A percentile compares a stretch with the other conserved stretches of the same genome.
These are phyloP conservation scores for Pseudorhombus dupliciocellatus DNA, from an alignment of 2,113 vertebrate species.

Conservation along the genomic window DNA sequence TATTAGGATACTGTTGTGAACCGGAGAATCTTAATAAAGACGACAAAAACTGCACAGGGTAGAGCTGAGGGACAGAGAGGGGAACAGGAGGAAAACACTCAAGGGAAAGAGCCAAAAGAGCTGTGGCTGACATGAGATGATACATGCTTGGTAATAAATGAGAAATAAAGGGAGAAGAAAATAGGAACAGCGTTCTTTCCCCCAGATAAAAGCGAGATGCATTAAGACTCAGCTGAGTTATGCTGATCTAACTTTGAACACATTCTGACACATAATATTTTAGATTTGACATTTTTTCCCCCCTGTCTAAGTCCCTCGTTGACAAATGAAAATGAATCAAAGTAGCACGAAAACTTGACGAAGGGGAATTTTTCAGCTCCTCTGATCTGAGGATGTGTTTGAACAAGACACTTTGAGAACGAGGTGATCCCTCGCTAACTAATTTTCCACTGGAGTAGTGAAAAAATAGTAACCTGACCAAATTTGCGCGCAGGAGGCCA, in stretches of 20 bases:
- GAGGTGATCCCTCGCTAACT: not conserved
- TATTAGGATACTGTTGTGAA: constrained; percentile 51
- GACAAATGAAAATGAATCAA: constrained; percentile 45
- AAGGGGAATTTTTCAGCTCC: constrained; percentile 1
- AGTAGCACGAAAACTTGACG: constrained; percentile 9
- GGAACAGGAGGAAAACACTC: constrained; percentile 33
- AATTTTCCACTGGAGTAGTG: constrained; percentile 23
- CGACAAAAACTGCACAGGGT: constrained; percentile 20
- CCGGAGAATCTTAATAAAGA: constrained; percentile 39
- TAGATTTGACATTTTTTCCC: constrained; percentile 31
- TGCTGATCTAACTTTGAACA: constrained; percentile 44
- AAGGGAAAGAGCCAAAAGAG: constrained; percentile 41
- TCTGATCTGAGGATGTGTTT: constrained; percentile 18
- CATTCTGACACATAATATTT: constrained; percentile 51
- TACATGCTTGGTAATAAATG: constrained; percentile 62
- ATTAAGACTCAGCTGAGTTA: constrained; percentile 53
- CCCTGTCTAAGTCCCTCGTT: constrained; percentile 26
- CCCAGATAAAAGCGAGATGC: constrained; percentile 43
- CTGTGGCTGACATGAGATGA: constrained; percentile 58
- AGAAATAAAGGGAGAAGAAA: constrained; percentile 48
- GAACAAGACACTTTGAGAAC: constrained; percentile 22
- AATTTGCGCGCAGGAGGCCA: constrained; percentile 43
- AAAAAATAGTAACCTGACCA: constrained; percentile 4
- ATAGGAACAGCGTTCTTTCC: constrained; percentile 41
- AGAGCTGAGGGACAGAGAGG: constrained; percentile 23